These are phyloP conservation scores for Drosophila lutescens DNA, from an alignment of 2,888 invertebrate species.

Conservation along the genomic window DNA sequence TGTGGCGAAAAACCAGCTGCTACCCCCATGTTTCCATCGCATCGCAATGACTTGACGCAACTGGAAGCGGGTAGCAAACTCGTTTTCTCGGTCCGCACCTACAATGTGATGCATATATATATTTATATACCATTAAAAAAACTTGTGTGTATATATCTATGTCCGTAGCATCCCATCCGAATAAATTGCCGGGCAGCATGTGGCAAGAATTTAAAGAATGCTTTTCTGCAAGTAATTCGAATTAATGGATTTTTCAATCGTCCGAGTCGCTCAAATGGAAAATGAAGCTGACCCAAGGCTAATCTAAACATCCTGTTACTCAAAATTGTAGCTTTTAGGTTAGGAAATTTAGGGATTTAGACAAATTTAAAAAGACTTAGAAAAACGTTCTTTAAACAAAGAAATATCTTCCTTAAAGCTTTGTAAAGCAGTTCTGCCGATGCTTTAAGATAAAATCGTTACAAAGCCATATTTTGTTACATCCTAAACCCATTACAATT, in stretches of 20 bases:
- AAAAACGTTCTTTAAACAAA: too few species aligned
- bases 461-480: not conserved
- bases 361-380: too few species aligned
- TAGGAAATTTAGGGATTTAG: too few species aligned
- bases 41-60: slow-evolving; percentile 62
- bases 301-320: not conserved
- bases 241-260: slow-evolving; percentile 62
- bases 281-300: slow-evolving; percentile 7
- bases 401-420: too few species aligned
- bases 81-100: slow-evolving; percentile 49
- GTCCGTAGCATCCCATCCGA: slow-evolving; percentile 18
- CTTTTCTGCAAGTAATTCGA: slow-evolving; percentile 68
- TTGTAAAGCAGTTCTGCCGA: not conserved
- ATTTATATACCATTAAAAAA: slow-evolving; percentile 4
- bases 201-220: slow-evolving; percentile 50
- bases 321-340: not conserved
- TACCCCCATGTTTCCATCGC: slow-evolving; percentile 71
- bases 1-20: slow-evolving; percentile 68
- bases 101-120: slow-evolving; percentile 15
- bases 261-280: slow-evolving; percentile 17
- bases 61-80: slow-evolving; percentile 70
- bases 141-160: slow-evolving; percentile 13
- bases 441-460: not conserved
- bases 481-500: not conserved
- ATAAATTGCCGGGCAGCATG: slow-evolving; percentile 22